Base-by-base conservation (phyloP, 2,888 invertebrate genomes). In the Drosophila borealis region DNA sequence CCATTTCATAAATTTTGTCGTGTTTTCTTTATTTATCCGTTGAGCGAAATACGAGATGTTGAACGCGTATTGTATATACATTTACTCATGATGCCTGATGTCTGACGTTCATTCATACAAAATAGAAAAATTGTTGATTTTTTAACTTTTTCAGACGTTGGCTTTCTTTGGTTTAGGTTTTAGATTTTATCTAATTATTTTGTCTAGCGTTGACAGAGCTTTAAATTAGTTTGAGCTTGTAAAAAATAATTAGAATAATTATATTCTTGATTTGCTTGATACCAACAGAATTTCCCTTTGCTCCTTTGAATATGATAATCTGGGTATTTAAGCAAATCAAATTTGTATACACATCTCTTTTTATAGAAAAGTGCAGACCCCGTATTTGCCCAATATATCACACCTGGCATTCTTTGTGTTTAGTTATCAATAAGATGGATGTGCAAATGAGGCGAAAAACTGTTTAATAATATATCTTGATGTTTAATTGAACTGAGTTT, bases 1-100 rank as follows among this genome's bases (percentile, higher is more conserved):
- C 53, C 57, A 54, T 68, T 78, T 68, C 69, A 63, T 56, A 68
- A 74, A 74, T 72, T 67, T 48, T 59, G 59, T 59, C 61, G 48
- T 56, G 37, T 53, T 34, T 44, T 56, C 51, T 39, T 44, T 73
- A 60, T 56, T 64, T 56, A 74, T 45, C 56, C 69, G 63, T 39
- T 49, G 34, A 46, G 63, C 59, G 62, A 62, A 56, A 74, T 65
- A n/a, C 41, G 61, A 74, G 70, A 74, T 70, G 48, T 51, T 46
- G 49, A 50, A 37, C 39, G n/a, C 37, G 10, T 25, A 49, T 42
- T 42, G 33, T 10, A 56, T 11, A 45, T 10, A 11, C 41, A 57
- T 55, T 66, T 41, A 44, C 37, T 34, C n/a, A 46, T 45, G 13
- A 34, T 37, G 44, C 2, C 33, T 49, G 53, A 54, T 49, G 48